Base-by-base conservation (phyloP, 2,797 vertebrate species). In the Typhlichthys subterraneus region DNA sequence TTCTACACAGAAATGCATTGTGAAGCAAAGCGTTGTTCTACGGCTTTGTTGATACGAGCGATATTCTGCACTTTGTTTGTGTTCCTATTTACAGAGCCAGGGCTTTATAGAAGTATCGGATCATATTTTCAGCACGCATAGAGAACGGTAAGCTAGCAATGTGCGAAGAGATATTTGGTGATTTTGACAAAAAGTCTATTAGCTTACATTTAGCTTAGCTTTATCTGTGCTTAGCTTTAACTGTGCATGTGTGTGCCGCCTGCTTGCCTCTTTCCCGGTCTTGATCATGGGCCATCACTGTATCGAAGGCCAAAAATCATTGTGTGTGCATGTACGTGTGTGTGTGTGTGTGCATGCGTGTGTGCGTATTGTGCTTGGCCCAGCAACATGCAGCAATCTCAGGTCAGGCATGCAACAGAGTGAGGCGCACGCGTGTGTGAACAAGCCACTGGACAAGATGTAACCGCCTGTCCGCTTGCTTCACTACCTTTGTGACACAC, bases 281-380 rank as follows among this genome's bases (percentile, higher is more conserved):
- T 86, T 77, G 82, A 84, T 78, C 73, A 61, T 72, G 82, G 76
- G 73, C 38, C 74, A 70, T 85, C 91, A 92, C 87, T 86, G 80
- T 75, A 87, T 83, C 64, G 64, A 77, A 76, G 83, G 76, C 81
- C 72, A 91, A 91, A 91, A 91, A 93, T 92, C 90, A 91, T 66
- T 76, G 74, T 70, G 65, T 51, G 53, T 61, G 58, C 60, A 19
- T 60, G 57, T 54, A 57, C 54, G 63, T 66, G 56, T 59, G 56
- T 64, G 45, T 64, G 2, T 78, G 55, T 61, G 65, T 72, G 63
- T 53, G 69, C 59, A 63, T 70, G 19, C 67, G 45, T 66, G 63
- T 66, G 31, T 69, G 53, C 59, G 53, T 38, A 57, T 64, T 75
- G 65, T 72, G 19, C 68, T 83, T 45, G 61, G 63, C 77, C 63